A percentile compares a stretch with the other conserved stretches of the same genome.
Evolutionary conservation across 2,888 invertebrate genomes (phyloP).

Genomic region (Chymomyza caudatula): DNA sequence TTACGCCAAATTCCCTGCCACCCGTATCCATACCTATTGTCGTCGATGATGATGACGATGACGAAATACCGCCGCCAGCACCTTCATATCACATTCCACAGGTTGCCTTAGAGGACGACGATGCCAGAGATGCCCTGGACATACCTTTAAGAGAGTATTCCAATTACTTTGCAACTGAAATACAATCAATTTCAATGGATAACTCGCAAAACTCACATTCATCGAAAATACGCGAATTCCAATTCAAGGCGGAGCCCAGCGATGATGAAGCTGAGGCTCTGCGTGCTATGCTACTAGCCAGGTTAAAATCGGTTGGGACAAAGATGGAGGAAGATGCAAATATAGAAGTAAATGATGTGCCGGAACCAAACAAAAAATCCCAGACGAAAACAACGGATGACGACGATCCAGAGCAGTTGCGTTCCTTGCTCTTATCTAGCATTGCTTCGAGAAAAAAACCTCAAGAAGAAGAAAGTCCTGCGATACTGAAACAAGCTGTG

Average conservation of each 20-base stretch:
- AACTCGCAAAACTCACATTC: slow-evolving; percentile 29
- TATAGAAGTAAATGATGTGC: neutral
- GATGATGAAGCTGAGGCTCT: slow-evolving; percentile 73
- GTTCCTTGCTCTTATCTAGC: slow-evolving; percentile 61
- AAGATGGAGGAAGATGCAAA: neutral
- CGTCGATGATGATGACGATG: slow-evolving; percentile 49
- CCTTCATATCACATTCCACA: slow-evolving; percentile 55
- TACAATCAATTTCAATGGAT: slow-evolving; percentile 63
- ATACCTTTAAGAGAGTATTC: slow-evolving; percentile 36
- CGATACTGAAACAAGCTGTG: slow-evolving; percentile 75
- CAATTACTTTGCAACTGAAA: slow-evolving; percentile 41
- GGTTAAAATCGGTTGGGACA: slow-evolving; percentile 35
- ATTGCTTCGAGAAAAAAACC: slow-evolving; percentile 61
- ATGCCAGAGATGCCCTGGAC: slow-evolving; percentile 55
- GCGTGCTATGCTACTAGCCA: slow-evolving; percentile 72
- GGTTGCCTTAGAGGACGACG: slow-evolving; percentile 49
- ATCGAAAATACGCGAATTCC: slow-evolving; percentile 13
- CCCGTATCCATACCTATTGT: slow-evolving; percentile 57
- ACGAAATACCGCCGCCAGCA: slow-evolving; percentile 50
- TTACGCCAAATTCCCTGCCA: slow-evolving; percentile 42
- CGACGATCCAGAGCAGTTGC: slow-evolving; percentile 59
- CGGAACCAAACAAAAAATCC: neutral
- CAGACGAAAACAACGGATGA: slow-evolving; percentile 20
- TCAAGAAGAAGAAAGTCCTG: slow-evolving; percentile 37
- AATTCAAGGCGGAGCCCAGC: slow-evolving; percentile 34